Conservation (phyloP, 2,888 invertebrate species). For the Eupsilia transversa region DNA sequence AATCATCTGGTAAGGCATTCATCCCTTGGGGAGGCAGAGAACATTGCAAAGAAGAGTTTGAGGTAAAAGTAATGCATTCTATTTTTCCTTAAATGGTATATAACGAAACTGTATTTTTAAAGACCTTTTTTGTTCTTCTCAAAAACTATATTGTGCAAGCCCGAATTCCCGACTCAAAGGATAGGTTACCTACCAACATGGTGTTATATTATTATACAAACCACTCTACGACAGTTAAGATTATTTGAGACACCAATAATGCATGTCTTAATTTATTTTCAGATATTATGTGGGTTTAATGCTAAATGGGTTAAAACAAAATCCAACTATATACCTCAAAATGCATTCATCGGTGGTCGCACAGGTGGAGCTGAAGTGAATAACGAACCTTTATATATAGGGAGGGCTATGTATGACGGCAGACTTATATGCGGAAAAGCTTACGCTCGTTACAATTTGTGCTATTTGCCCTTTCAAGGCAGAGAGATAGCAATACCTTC, state of each 20-base stretch:
- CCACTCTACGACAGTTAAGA: neutral
- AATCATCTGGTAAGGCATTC: slow-evolving; percentile 92
- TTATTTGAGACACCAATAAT: neutral
- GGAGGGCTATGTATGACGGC: slow-evolving; percentile 92
- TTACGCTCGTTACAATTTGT: slow-evolving; percentile 91
- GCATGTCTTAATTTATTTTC: slow-evolving; percentile 45
- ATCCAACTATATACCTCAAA: slow-evolving; percentile 91
- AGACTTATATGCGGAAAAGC: slow-evolving; percentile 94
- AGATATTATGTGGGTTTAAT: slow-evolving; percentile 79
- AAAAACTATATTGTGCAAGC: neutral
- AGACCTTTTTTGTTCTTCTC: neutral
- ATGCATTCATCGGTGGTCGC: slow-evolving; percentile 91
- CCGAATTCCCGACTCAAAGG: neutral
- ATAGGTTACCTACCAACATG: neutral
- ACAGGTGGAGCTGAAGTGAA: slow-evolving; percentile 79
- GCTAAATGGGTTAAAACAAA: slow-evolving; percentile 88
- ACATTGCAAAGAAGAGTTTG: slow-evolving; percentile 92
- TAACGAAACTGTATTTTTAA: neutral
- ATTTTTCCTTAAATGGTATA: neutral
- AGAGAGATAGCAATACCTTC: slow-evolving; percentile 61
- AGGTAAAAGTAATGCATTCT: slow-evolving; percentile 82
- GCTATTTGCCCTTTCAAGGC: slow-evolving; percentile 91
- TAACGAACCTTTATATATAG: slow-evolving; percentile 90
- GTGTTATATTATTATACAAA: too few relatives aligned
- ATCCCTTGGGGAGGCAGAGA: slow-evolving; percentile 94